phyloP scores from a whole-genome alignment of 2,888 invertebrate species.

The Callyntrura sp. region DNA sequence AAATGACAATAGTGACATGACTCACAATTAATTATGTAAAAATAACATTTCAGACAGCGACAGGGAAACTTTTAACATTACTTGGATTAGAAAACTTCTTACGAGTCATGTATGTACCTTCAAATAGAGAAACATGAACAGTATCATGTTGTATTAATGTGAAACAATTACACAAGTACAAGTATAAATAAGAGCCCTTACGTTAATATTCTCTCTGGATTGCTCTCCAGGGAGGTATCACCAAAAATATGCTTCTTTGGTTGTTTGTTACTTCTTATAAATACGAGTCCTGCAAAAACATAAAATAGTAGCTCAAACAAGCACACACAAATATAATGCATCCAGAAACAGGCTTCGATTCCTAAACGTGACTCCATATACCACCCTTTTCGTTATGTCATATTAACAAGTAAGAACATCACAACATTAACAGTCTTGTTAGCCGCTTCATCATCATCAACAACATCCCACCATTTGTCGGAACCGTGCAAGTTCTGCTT shows the following conservation, averaged over 20 bases:
- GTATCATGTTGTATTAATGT: neutral
- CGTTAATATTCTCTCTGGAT: conserved; percentile 32
- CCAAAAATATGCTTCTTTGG: conserved; percentile 48
- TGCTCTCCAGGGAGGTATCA: conserved; percentile 68
- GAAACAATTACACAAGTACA: neutral
- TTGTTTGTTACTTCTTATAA: conserved; percentile 31
- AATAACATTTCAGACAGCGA: conserved; percentile 50
- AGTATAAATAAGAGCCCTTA: no score
- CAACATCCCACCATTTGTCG: conserved; percentile 42
- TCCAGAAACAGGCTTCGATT: no score
- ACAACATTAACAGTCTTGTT: conserved; percentile 76
- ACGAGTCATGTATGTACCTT: neutral
- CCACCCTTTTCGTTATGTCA: conserved; percentile 75
- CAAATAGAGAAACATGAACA: neutral
- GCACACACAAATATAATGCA: no score
- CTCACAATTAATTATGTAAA: conserved; percentile 24
- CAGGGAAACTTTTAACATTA: neutral
- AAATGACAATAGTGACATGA: conserved; percentile 27
- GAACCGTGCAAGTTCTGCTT: conserved; percentile 62
- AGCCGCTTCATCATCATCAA: conserved; percentile 63
- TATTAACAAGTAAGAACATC: conserved; percentile 74
- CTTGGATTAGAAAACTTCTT: neutral
- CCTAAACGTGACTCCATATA: neutral
- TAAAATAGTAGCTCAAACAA: conserved; percentile 13
- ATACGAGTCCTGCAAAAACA: conserved; percentile 30